These are phyloP conservation scores for Merops nubicus DNA, from an alignment of 2,113 vertebrate species.

Conservation along the genomic window DNA sequence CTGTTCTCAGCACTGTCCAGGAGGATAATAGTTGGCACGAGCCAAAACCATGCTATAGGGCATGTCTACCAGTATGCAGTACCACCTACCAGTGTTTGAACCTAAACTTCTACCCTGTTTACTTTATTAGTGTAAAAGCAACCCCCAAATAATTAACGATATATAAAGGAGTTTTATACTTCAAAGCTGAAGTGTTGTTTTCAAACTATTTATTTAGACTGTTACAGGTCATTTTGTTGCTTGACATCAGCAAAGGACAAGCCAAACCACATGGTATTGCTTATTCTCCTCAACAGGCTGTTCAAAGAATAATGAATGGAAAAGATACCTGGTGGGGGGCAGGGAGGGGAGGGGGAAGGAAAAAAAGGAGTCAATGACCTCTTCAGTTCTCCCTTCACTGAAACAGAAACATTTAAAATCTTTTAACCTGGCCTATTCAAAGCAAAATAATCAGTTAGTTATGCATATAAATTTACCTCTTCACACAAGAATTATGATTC, in stretches of 20 bases:
- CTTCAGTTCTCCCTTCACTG: neutral
- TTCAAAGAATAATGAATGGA: neutral
- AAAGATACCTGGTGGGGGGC: neutral
- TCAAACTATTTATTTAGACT: neutral
- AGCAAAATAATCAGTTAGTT: neutral
- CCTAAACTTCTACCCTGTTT: neutral
- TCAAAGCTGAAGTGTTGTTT: neutral
- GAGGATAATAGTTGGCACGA: neutral
- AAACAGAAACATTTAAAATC: neutral
- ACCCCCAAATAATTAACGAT: neutral
- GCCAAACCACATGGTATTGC: neutral
- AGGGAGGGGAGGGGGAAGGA: no score
- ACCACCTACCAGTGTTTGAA: neutral
- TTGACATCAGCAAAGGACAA: neutral
- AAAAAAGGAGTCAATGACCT: neutral
- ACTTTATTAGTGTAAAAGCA: neutral
- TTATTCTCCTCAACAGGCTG: neutral
- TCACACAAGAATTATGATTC: neutral
- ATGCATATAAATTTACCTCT: neutral
- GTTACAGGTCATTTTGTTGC: neutral
- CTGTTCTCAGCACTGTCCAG: neutral
- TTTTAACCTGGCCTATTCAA: neutral
- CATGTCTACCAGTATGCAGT: neutral
- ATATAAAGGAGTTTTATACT: neutral
- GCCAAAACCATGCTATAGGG: neutral